Conservation (phyloP, 2,888 invertebrate species). For the Lordiphosa fenestrarum region DNA sequence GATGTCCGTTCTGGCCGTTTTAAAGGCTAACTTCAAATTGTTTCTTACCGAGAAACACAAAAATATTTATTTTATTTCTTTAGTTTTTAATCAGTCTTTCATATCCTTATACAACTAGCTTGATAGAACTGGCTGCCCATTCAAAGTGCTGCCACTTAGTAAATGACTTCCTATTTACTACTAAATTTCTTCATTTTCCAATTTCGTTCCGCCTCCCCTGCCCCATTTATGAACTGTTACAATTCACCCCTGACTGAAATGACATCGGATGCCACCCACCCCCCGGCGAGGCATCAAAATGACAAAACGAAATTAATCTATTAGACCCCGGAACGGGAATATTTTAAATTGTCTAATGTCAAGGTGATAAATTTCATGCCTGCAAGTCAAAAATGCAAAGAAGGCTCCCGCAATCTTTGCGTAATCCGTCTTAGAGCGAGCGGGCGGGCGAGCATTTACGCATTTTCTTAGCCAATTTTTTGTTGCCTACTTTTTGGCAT, state of each 20-base stretch:
- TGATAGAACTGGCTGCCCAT: constrained; percentile 31
- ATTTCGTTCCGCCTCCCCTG: constrained; percentile 25
- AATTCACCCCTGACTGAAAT: background rate
- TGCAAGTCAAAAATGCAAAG: constrained; percentile 57
- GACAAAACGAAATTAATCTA: constrained; percentile 69
- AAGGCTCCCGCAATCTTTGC: constrained; percentile 16
- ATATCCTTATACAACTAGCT: too few species aligned
- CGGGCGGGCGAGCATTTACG: constrained; percentile 28
- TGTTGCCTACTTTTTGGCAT: constrained; percentile 42
- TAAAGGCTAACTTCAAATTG: too few species aligned
- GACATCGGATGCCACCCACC: background rate
- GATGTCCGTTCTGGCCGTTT: too few species aligned
- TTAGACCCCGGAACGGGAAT: constrained; percentile 42
- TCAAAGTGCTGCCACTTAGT: constrained; percentile 40
- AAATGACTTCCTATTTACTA: constrained; percentile 49
- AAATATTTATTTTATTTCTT: too few species aligned
- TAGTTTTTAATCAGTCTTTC: too few species aligned
- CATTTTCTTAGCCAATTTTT: constrained; percentile 24
- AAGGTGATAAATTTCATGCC: constrained; percentile 67
- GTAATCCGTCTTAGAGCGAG: constrained; percentile 37
- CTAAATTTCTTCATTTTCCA: constrained; percentile 45
- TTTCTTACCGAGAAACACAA: too few species aligned
- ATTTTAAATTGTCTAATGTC: constrained; percentile 52
- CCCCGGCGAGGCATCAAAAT: constrained; percentile 44
- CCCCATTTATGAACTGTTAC: constrained; percentile 27